phyloP scores from a whole-genome alignment of 2,113 vertebrate species.

The Megaleporinus macrocephalus region DNA sequence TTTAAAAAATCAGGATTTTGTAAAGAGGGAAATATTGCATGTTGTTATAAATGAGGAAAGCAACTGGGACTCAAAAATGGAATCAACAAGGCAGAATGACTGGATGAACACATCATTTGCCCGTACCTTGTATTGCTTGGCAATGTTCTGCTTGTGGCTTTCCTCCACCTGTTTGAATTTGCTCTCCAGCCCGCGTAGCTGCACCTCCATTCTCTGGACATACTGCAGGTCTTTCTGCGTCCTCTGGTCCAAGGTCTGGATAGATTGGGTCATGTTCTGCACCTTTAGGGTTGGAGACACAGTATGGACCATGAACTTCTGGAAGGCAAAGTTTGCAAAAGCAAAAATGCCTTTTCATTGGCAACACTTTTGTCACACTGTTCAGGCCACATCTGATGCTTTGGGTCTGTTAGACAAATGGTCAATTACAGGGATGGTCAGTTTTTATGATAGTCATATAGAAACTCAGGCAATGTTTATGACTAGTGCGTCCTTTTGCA shows the following conservation, averaged over 20 bases:
- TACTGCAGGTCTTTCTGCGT: constrained; percentile 94
- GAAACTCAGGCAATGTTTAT: too few relatives aligned
- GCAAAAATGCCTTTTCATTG: too few relatives aligned
- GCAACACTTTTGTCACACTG: too few relatives aligned
- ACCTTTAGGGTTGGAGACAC: constrained; percentile 76
- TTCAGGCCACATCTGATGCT: too few relatives aligned
- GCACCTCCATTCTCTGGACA: constrained; percentile 95
- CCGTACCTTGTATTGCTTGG: constrained; percentile 94
- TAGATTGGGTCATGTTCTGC: constrained; percentile 97
- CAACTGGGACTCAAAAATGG: constrained; percentile 2
- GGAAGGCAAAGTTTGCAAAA: not conserved
- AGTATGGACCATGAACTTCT: not conserved
- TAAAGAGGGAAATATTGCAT: constrained; percentile 11
- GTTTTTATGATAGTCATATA: too few relatives aligned
- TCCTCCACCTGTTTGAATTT: constrained; percentile 96
- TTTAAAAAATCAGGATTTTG: not conserved
- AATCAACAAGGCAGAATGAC: constrained; percentile 3
- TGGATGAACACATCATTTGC: not conserved
- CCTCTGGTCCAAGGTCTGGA: constrained; percentile 92
- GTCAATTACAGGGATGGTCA: too few relatives aligned
- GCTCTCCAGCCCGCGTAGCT: constrained; percentile 90
- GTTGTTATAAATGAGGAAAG: constrained; percentile 1
- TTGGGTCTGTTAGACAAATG: too few relatives aligned
- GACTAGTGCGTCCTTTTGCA: too few relatives aligned
- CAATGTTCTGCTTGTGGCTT: constrained; percentile 91